Conservation (phyloP, 1,140 invertebrate species). For the Aphidius ervi region DNA sequence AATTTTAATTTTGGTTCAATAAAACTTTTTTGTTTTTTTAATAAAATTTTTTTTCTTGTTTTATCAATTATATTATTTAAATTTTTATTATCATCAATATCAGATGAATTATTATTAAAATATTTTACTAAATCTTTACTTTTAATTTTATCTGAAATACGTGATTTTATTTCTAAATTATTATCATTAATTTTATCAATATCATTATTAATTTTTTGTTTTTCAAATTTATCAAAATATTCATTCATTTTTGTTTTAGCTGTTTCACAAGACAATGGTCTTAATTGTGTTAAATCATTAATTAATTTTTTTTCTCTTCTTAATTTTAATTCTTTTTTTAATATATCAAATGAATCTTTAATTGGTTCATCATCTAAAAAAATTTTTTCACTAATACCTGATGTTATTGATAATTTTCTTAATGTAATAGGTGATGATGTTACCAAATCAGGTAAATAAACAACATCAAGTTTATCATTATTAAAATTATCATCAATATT, state of each 20-base stretch:
- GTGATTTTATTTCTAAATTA: constrained; percentile 38
- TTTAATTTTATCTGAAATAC: constrained; percentile 40
- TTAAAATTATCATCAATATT: constrained; percentile 9
- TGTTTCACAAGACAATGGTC: constrained; percentile 39
- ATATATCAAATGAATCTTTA: constrained; percentile 33
- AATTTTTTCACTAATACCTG: constrained; percentile 7
- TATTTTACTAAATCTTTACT: constrained; percentile 45
- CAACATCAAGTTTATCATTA: constrained; percentile 14
- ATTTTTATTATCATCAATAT: constrained; percentile 18
- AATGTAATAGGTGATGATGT: constrained; percentile 36
- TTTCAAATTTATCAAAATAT: constrained; percentile 35
- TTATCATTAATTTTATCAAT: constrained; percentile 22
- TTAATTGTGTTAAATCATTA: constrained; percentile 30
- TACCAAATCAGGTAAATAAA: constrained; percentile 42
- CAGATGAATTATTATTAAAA: constrained; percentile 29
- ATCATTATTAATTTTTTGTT: constrained; percentile 16
- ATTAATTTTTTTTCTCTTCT: constrained; percentile 40
- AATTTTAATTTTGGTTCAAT: too few species aligned
- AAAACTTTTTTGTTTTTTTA: too few species aligned
- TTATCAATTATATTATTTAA: background rate
- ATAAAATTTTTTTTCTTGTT: background rate
- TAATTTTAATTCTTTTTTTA: constrained; percentile 42
- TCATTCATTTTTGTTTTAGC: constrained; percentile 43
- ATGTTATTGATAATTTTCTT: constrained; percentile 27
- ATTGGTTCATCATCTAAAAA: background rate